Evolutionary conservation across 2,888 invertebrate genomes (phyloP), one percentile per base, ranked within the genome.

Genomic region (Xanthia icteritia): DNA sequence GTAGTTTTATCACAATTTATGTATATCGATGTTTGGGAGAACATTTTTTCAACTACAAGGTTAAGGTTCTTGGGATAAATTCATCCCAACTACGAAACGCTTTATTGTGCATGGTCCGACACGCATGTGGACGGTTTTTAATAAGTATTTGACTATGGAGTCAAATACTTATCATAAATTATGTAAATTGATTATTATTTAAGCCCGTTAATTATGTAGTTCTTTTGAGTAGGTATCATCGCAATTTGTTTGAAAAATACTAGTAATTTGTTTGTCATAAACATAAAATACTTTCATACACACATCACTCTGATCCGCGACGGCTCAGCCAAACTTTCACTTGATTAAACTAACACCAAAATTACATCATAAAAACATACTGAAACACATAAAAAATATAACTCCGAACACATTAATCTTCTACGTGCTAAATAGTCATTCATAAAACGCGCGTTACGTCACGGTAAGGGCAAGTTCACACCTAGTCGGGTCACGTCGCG

Each of bases 401-500:
- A 71, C 68, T 79, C n/a, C 27, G 45, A 75, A 73, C 60, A 51
- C 77, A 84, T 84, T 82, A 82, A 85, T 72, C 72, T 73, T 68
- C 68, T 79, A 82, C 88, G 81, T 81, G 78, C 69, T 76, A 85
- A 81, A 76, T 81, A 77, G 68, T 88, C 82, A 82, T 86, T 81
- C 88, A 83, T 79, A 77, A 80, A 87, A 72, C 42, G 17, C 13
- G 64, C n/a, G 45, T 84, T 72, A 87, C 89, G 85, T 90, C 89
- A 88, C 63, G 70, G 77, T 88, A 89, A 89, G 91, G 90, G 87
- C 89, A 86, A 88, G 90, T 89, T 90, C 91, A 89, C 91, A 89
- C 91, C 91, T 84, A 94, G 93, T 92, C 93, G 86, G 88, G 92
- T 93, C 94, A 94, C 94, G 94, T 94, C 88, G 86, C 89, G 89